Evolutionary conservation across 2,888 invertebrate species (phyloP).

Genomic region (Philopedon plagiatum): DNA sequence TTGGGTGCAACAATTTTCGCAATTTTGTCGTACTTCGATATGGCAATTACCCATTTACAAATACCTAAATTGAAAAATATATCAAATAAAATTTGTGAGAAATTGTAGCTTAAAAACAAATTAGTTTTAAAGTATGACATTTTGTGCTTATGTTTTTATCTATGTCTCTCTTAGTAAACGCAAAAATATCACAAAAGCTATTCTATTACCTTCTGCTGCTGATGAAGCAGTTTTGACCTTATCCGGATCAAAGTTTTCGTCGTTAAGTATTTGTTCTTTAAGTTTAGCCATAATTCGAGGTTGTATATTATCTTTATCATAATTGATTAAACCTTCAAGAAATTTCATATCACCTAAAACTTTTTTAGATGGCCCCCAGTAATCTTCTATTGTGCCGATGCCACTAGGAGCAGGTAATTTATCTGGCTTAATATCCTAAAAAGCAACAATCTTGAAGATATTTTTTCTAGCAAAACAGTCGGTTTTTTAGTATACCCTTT

Average conservation of each 20-base stretch:
- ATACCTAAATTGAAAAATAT: conserved; percentile 71
- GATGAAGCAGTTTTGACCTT: conserved; percentile 89
- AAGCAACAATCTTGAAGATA: too few species aligned
- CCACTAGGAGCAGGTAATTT: conserved; percentile 87
- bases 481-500: too few species aligned
- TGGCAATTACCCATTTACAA: conserved; percentile 95
- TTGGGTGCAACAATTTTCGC: conserved; percentile 95
- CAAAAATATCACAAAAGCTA: too few species aligned
- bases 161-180: too few species aligned
- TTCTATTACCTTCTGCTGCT: conserved; percentile 85
- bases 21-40: conserved; percentile 95
- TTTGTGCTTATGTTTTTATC: too few species aligned
- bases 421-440: conserved; percentile 88
- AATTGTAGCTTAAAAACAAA: too few species aligned
- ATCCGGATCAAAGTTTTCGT: conserved; percentile 93
- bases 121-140: too few species aligned
- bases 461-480: too few species aligned
- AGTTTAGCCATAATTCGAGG: conserved; percentile 87
- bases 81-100: neutral
- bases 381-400: conserved; percentile 90
- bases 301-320: conserved; percentile 95
- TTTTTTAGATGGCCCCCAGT: conserved; percentile 93
- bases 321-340: conserved; percentile 87
- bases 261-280: conserved; percentile 83
- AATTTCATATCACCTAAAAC: conserved; percentile 93